Percentiles rank a stretch among this genome's conserved stretches.
phyloP scores from a whole-genome alignment of 2,113 vertebrate species.

The Vulpes vulpes region DNA sequence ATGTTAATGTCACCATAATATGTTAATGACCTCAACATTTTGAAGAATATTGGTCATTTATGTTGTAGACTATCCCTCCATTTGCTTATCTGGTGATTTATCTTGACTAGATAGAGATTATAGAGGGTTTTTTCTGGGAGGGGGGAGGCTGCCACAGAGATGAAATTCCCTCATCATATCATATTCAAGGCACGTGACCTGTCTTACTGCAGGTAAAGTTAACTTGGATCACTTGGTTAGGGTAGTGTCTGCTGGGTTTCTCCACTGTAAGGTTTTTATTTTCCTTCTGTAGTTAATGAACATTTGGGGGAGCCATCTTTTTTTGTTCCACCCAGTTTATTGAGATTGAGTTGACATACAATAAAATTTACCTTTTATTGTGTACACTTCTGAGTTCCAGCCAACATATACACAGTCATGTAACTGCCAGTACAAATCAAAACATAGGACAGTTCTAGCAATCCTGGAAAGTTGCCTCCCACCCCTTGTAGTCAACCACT shows the following conservation, averaged over 20 bases:
- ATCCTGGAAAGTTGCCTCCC: background rate
- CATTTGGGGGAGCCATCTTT: background rate
- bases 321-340: background rate
- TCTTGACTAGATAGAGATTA: background rate
- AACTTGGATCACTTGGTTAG: background rate
- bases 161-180: background rate
- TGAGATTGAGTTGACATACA: background rate
- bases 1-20: too few species aligned
- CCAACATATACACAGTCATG: background rate
- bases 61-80: background rate
- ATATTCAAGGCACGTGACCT: too few species aligned
- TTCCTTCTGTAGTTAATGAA: background rate
- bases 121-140: background rate
- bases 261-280: background rate
- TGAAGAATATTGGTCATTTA: background rate
- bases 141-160: background rate
- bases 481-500: background rate
- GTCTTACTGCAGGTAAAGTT: background rate
- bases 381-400: background rate
- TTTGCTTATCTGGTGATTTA: background rate
- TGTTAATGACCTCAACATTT: background rate
- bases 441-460: background rate
- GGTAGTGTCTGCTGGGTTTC: background rate
- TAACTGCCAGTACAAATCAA: background rate
- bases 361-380: background rate